A percentile compares a stretch with the other conserved stretches of the same genome.
These are phyloP conservation scores for Hirtodrosophila trivittata DNA, from an alignment of 2,888 invertebrate species.

Conservation along the genomic window DNA sequence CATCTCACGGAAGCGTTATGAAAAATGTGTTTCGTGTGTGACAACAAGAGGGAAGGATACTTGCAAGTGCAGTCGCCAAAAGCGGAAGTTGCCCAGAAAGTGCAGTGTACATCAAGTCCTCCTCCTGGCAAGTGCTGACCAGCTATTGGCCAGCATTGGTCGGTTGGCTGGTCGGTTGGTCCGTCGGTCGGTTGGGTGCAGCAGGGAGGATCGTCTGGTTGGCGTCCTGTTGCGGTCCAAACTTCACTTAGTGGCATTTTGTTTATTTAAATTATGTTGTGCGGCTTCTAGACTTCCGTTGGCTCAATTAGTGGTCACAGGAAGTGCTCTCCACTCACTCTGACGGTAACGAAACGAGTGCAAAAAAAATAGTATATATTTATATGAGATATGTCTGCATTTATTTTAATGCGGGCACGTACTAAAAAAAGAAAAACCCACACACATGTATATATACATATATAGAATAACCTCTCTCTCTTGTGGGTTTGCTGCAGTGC, in stretches of 20 bases:
- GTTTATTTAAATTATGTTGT: conserved; percentile 79
- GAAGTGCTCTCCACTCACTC: conserved; percentile 39
- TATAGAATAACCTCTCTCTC: conserved; percentile 52
- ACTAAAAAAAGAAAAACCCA: conserved; percentile 15
- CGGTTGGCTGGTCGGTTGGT: background rate
- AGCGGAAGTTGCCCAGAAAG: conserved; percentile 44
- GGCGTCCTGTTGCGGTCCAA: conserved; percentile 72
- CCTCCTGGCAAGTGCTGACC: conserved; percentile 16
- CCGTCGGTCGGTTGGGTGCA: background rate
- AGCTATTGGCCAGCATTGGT: conserved; percentile 5
- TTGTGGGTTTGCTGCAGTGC: conserved; percentile 73
- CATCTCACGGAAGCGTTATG: conserved; percentile 61
- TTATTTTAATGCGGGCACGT: conserved; percentile 61
- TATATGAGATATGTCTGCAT: conserved; percentile 54
- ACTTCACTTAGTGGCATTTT: conserved; percentile 77
- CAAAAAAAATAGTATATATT: conserved; percentile 11
- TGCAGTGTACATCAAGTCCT: conserved; percentile 6
- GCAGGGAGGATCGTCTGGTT: conserved; percentile 36
- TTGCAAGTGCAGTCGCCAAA: conserved; percentile 39
- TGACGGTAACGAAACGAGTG: background rate
- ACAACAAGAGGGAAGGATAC: conserved; percentile 40
- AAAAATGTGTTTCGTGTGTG: conserved; percentile 77
- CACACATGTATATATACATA: conserved; percentile 9
- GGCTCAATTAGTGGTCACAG: conserved; percentile 76
- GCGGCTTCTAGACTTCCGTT: conserved; percentile 76